Percentiles rank a stretch among this genome's conserved stretches.
Evolutionary conservation across 2,113 vertebrate genomes (phyloP).

Genomic region (Hemiprocne comata): DNA sequence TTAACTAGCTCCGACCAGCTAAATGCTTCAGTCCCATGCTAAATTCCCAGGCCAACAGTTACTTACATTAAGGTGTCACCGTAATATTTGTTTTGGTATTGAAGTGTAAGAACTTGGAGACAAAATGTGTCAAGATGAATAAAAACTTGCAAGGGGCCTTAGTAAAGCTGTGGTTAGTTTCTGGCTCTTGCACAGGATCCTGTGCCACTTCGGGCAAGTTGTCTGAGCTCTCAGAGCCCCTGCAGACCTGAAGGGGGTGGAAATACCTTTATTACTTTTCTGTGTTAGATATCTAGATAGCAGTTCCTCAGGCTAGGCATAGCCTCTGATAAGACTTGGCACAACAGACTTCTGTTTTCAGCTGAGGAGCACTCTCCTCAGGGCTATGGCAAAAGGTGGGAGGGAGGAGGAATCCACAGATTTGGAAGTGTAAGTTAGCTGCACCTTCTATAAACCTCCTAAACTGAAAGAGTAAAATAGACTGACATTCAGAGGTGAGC

Average conservation of each 20-base stretch:
- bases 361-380: background rate
- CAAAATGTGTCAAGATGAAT: background rate
- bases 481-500: slow-evolving; percentile 59
- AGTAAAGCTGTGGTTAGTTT: background rate
- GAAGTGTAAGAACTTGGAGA: background rate
- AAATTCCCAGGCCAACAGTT: background rate
- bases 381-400: background rate
- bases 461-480: slow-evolving; percentile 39
- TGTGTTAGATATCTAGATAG: background rate
- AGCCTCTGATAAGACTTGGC: background rate
- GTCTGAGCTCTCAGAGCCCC: background rate
- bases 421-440: background rate
- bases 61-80: background rate
- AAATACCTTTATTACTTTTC: background rate
- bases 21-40: background rate
- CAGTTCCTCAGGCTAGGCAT: background rate
- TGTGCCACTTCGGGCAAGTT: background rate
- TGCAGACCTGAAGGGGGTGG: background rate
- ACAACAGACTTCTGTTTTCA: background rate
- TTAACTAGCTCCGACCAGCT: background rate
- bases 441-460: slow-evolving; percentile 23
- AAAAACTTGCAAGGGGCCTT: background rate
- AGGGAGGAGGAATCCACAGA: background rate
- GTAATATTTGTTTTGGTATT: background rate
- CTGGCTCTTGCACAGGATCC: background rate